Percentiles rank a stretch among this genome's conserved stretches.
These are phyloP conservation scores for Stenoptilia bipunctidactyla DNA, from an alignment of 2,888 invertebrate genomes.

Conservation along the genomic window DNA sequence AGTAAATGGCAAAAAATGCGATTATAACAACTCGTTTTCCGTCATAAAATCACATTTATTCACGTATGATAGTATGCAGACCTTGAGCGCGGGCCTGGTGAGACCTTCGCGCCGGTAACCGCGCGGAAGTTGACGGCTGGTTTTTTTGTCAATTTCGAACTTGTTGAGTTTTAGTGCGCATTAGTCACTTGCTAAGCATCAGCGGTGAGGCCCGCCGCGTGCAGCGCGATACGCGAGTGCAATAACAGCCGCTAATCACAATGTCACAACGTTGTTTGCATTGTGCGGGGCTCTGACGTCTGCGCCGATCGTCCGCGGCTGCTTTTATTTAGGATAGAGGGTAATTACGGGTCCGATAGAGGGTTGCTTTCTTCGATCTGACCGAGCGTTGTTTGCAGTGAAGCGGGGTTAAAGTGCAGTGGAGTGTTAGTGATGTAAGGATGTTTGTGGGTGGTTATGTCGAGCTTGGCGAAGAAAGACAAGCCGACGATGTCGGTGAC, in stretches of 20 bases:
- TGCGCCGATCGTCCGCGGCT: slow-evolving; percentile 17
- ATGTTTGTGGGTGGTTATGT: slow-evolving; percentile 61
- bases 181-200: slow-evolving; percentile 59
- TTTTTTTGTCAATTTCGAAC: slow-evolving; percentile 64
- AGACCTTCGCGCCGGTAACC: slow-evolving; percentile 69
- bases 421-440: slow-evolving; percentile 59
- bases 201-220: slow-evolving; percentile 35
- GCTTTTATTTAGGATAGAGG: slow-evolving; percentile 27
- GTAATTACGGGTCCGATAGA: slow-evolving; percentile 17
- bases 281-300: slow-evolving; percentile 39
- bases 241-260: slow-evolving; percentile 59
- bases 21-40: slow-evolving; percentile 50
- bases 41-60: slow-evolving; percentile 60
- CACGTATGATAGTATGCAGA: slow-evolving; percentile 65
- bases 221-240: slow-evolving; percentile 47
- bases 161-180: slow-evolving; percentile 59
- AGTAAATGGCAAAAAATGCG: slow-evolving; percentile 38
- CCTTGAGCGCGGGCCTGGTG: slow-evolving; percentile 58
- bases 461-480: slow-evolving; percentile 84
- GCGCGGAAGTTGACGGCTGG: slow-evolving; percentile 62
- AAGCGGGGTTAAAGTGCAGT: slow-evolving; percentile 33
- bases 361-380: slow-evolving; percentile 9
- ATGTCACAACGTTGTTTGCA: slow-evolving; percentile 56
- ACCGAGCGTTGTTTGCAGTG: slow-evolving; percentile 32
- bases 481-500: slow-evolving; percentile 90